Percentiles rank a stretch among this genome's conserved stretches.
Evolutionary conservation across 2,113 vertebrate genomes (phyloP).

Genomic region (Petromus typicus): DNA sequence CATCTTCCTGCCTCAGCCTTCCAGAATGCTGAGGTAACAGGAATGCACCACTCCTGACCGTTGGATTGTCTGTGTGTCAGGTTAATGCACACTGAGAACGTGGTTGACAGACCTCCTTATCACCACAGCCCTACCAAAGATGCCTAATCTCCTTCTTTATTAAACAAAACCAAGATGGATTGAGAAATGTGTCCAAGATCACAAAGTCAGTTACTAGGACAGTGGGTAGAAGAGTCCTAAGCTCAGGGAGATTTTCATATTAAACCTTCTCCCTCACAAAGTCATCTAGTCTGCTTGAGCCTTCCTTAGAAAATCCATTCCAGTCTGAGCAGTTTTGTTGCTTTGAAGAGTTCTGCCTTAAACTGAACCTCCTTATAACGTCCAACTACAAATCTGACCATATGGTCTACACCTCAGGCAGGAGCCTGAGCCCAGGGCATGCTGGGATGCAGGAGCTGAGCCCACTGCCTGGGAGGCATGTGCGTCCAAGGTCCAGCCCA

Average conservation of each 20-base stretch:
- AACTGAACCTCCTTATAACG: background rate
- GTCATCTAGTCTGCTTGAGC: background rate
- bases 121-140: background rate
- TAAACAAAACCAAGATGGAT: background rate
- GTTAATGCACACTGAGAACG: background rate
- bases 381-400: background rate
- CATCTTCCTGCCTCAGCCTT: background rate
- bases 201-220: background rate
- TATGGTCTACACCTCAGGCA: background rate
- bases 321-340: background rate
- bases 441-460: background rate
- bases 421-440: background rate
- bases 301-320: background rate
- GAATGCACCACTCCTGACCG: background rate
- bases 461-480: background rate
- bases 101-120: background rate
- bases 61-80: background rate
- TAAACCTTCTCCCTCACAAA: background rate
- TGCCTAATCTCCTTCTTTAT: background rate
- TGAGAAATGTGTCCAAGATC: background rate
- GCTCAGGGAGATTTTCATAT: background rate
- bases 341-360: background rate
- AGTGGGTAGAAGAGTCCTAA: background rate
- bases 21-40: background rate
- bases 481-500: background rate